Base-by-base conservation (phyloP, 1,140 invertebrate species). In the Saccostrea echinata region DNA sequence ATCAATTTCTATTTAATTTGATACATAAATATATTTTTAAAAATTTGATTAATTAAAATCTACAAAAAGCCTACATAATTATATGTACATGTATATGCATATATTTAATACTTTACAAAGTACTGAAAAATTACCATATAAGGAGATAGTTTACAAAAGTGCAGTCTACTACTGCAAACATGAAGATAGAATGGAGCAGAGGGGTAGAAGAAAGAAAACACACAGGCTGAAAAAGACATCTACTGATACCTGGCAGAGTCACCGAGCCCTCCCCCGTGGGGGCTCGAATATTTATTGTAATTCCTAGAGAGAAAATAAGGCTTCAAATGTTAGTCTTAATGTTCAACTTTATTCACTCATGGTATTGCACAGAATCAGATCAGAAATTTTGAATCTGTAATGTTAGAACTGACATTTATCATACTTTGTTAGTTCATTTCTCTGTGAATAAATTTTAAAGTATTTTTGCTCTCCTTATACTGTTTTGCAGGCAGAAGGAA, bases 231-330 rank as follows among this genome's bases (percentile, higher is more conserved):
- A 76, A 76, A 12, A 76, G 51, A 83, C 81, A 83, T n/a, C 18
- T 83, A 83, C 81, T 52, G 53, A 87, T 87, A 87, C 86, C 86
- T 87, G 86, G 43, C n/a, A 76, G 57, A 24, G 33, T 61, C 51
- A 68, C 35, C 12, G 52, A 68, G 30, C 85, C 88, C 52, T 89
- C 90, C 84, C 90, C 91, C 68, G 91, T 90, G 11, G 91, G 88
- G 52, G 90, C 90, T 64, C 90, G 86, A 18, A 91, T 86, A 83
- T 86, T 88, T 85, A 91, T 91, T 90, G 87, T 84, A 84, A 91
- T 86, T 35, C 84, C 84, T 86, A 71, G 13, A 86, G 35, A 51
- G n/a, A 83, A 53, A 83, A 83, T 76, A 76, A 76, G 68, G 27
- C 68, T 76, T 27, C 27, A 76, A 30, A 76, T 33, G 68, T 76